Base-by-base conservation (phyloP, 2,888 invertebrate genomes). In the Eupeodes latifasciatus region DNA sequence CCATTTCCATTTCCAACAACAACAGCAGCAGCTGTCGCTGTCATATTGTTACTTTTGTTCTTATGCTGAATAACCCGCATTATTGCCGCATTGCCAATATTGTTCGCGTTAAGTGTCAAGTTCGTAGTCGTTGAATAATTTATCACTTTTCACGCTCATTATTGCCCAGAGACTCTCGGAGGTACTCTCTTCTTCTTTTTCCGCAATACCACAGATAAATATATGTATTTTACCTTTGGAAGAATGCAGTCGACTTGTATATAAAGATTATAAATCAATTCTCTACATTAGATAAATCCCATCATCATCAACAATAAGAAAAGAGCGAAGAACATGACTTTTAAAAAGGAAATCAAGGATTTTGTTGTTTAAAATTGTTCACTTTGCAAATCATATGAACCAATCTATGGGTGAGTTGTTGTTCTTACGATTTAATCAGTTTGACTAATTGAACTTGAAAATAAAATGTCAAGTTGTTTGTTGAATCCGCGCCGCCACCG, bases 21-120 rank as follows among this genome's bases (percentile, higher is more conserved):
- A 59, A 34, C 57, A 57, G 19, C 47, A 47, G 47, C 47, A 11
- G 47, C 47, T 47, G 47, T 12, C 19, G 55, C 55, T 5, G 55
- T 19, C 11, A 12, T 16, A 5, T 51, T 16, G n/a, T 16, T 49
- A 49, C 36, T 66, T 67, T 16, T 69, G 53, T 16, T 62, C 47
- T 51, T 44, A 14, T 44, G 11, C 67, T 47, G 40, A 67, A 69
- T 69, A 69, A 10, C 11, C 72, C 59, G 72, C 69, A 71, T 71
- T 71, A 71, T 71, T 74, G 59, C 79, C 83, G 77, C 85, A 85
- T 85, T 81, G 85, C 88, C 85, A 88, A 78, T 88, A 88, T 85
- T 88, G 88, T 85, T 88, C 88, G 75, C 74, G 59, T 74, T 75
- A 85, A 81, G 81, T 88, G 88, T 88, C 88, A 88, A 81, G 78